Evolutionary conservation across 2,797 vertebrate species (phyloP), one percentile per base, ranked within the genome.

Genomic region (Danionella dracula): DNA sequence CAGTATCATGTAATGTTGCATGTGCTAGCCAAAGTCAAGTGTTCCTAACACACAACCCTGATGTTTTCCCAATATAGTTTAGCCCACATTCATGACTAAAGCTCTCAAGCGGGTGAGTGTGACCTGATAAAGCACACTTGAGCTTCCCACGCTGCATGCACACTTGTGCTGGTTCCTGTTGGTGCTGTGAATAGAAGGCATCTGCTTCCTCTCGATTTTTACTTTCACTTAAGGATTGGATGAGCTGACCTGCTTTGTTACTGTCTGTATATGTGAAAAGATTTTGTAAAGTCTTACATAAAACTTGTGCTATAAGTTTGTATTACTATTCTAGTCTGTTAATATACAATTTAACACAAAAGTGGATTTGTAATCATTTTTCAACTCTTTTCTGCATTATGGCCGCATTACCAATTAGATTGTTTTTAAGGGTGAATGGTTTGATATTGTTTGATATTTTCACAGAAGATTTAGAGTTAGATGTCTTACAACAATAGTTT

Each of bases 31-130:
- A 27, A 60, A 27, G 58, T 13, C 17, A 48, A 83, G 12, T 48
- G 62, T 15, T 35, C 49, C 10, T 38, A 81, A 76, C 65, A 79
- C 75, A 77, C 73, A 66, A 61, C 62, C 73, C 74, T 82, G 76
- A 84, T 70, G 80, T 76, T 80, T 68, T 76, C 72, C 74, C 72
- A 71, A 80, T 83, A 81, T 79, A 64, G 69, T 72, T 49, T 72
- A 73, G 60, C 79, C 74, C 80, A 57, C 53, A 48, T 56, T 48
- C 21, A 29, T 66, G 53, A 72, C 64, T 62, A 72, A 61, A 66
- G 20, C 63, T 55, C 70, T 66, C 41, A 17, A 61, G 44, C 1
- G 12, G 42, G 48, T 17, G 68, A 59, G 38, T 58, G 49, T 49
- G 44, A 68, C 58, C 51, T 53, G 31, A 63, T 53, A 63, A 63